A percentile compares a stretch with the other conserved stretches of the same genome.
Conservation (phyloP, 2,797 vertebrate species). For the Sebastes kiyomatsui region DNA sequence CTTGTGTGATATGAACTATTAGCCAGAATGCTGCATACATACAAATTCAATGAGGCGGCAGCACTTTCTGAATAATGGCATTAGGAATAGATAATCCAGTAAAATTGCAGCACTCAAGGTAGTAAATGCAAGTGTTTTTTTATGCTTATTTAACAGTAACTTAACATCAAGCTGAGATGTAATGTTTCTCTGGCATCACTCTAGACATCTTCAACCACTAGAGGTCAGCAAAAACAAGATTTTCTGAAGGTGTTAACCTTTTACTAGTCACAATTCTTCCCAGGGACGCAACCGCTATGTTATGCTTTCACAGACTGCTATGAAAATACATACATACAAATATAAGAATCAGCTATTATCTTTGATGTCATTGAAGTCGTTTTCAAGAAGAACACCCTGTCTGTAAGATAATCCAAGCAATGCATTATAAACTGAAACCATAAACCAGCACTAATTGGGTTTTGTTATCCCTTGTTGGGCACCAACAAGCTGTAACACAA, state of each 20-base stretch:
- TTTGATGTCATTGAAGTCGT: background rate
- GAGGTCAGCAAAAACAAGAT: background rate
- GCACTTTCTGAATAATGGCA: background rate
- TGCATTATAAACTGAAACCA: background rate
- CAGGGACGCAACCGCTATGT: too few species aligned
- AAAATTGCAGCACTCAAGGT: background rate
- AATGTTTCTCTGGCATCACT: background rate
- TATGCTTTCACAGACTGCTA: too few species aligned
- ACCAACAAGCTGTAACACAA: background rate
- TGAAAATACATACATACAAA: background rate
- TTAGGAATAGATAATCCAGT: background rate
- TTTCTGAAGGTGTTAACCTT: background rate
- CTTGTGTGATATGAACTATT: conserved; percentile 5
- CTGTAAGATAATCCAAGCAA: too few species aligned
- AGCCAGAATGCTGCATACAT: background rate
- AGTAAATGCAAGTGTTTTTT: background rate
- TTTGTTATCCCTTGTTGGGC: background rate
- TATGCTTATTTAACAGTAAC: background rate
- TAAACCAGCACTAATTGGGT: background rate
- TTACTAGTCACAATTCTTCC: background rate
- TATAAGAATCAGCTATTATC: background rate
- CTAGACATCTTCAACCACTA: background rate
- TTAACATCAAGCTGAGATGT: background rate
- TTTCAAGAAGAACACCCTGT: too few species aligned
- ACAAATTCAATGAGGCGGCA: background rate